Conservation (phyloP, 2,113 vertebrate species). For the Crotalus helleri region DNA sequence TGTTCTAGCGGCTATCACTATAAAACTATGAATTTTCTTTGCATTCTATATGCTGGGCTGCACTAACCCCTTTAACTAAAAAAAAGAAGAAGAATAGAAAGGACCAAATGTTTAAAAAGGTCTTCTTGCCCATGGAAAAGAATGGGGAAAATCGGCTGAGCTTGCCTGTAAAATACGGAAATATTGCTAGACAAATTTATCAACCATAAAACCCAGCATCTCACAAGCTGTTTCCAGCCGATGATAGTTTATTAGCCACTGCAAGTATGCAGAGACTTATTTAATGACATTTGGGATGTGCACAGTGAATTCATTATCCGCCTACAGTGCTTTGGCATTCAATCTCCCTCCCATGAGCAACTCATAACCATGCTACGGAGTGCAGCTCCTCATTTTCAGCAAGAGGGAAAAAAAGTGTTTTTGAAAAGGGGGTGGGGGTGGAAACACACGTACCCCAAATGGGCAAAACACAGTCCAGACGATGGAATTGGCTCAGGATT, state of each 20-base stretch:
- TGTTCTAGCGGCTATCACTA: neutral
- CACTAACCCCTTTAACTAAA: neutral
- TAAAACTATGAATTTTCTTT: neutral
- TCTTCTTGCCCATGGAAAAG: neutral
- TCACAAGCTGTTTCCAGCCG: constrained; percentile 25
- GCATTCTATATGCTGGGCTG: too few relatives aligned
- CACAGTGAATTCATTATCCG: constrained; percentile 21
- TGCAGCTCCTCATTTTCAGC: neutral
- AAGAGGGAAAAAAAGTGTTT: neutral
- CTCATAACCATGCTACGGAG: neutral
- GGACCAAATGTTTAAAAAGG: neutral
- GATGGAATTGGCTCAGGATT: neutral
- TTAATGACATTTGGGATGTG: constrained; percentile 33
- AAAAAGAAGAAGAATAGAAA: neutral
- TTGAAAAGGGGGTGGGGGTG: neutral
- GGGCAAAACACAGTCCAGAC: neutral
- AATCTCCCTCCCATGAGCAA: neutral
- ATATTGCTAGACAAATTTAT: constrained; percentile 15
- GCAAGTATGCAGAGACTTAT: constrained; percentile 20
- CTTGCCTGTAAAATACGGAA: neutral
- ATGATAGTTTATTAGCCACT: constrained; percentile 27
- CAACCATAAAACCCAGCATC: constrained; percentile 19
- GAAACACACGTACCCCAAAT: neutral
- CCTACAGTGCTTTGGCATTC: constrained; percentile 16
- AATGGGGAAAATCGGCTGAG: too few relatives aligned